Conservation (phyloP, 2,797 vertebrate species). For the Melanotaenia maccullochi region DNA sequence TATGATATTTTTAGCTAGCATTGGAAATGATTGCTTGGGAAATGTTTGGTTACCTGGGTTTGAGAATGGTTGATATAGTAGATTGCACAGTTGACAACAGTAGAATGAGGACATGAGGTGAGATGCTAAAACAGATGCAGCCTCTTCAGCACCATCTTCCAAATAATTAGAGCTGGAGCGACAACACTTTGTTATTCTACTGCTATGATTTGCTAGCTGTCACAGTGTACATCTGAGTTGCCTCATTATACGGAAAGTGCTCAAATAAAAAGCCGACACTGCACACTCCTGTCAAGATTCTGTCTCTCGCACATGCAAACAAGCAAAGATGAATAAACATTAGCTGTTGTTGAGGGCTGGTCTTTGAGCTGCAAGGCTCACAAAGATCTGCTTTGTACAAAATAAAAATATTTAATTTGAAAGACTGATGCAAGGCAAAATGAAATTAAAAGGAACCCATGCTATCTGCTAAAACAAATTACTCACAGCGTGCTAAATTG, state of each 20-base stretch:
- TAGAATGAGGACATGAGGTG: conserved; percentile 66
- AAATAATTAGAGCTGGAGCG: conserved; percentile 75
- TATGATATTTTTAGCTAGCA: conserved; percentile 11
- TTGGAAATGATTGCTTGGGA: conserved; percentile 16
- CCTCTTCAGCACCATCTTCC: conserved; percentile 59
- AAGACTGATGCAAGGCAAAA: conserved; percentile 82
- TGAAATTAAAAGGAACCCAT: conserved; percentile 85
- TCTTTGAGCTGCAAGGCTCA: conserved; percentile 74
- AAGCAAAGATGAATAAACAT: conserved; percentile 83
- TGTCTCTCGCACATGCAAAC: conserved; percentile 79
- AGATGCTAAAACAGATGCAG: conserved; percentile 67
- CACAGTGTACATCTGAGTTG: conserved; percentile 72
- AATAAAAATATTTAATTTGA: conserved; percentile 85
- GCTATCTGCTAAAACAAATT: conserved; percentile 87
- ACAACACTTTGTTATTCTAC: conserved; percentile 78
- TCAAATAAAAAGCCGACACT: conserved; percentile 75
- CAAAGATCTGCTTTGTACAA: conserved; percentile 80
- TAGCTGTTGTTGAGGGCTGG: conserved; percentile 74
- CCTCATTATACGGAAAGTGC: conserved; percentile 79
- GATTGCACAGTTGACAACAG: conserved; percentile 49
- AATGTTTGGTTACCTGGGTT: conserved; percentile 25
- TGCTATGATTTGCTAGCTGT: conserved; percentile 76
- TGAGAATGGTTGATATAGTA: conserved; percentile 41
- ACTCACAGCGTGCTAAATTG: conserved; percentile 82
- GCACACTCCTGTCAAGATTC: conserved; percentile 73